Conservation (phyloP, 2,888 invertebrate species). For the Stenoptilia bipunctidactyla region DNA sequence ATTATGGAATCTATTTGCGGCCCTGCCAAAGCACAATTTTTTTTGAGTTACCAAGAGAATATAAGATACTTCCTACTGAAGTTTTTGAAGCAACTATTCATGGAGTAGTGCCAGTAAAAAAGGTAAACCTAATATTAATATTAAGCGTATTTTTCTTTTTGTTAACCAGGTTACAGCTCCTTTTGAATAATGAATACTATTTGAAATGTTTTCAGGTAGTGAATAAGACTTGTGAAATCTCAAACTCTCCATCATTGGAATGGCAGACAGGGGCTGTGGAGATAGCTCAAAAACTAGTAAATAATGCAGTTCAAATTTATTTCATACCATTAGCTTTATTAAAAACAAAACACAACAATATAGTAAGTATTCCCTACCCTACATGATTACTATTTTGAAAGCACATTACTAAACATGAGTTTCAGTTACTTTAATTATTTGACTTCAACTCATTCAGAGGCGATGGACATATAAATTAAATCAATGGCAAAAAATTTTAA, state of each 20-base stretch:
- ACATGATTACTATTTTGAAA: no score
- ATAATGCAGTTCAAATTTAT: conserved; percentile 19
- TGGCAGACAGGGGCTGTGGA: conserved; percentile 31
- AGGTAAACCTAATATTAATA: conserved; percentile 18
- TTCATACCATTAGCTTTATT: conserved; percentile 34
- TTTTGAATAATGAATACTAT: no score
- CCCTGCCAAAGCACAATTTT: conserved; percentile 27
- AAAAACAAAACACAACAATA: conserved; percentile 30
- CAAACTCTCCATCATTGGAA: conserved; percentile 17
- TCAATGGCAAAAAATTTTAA: no score
- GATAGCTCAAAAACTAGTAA: conserved; percentile 24
- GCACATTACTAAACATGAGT: no score
- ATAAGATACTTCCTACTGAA: conserved; percentile 32
- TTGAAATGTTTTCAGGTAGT: conserved; percentile 19
- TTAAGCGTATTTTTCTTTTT: not conserved
- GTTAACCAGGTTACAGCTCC: not conserved
- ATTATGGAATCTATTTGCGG: conserved; percentile 30
- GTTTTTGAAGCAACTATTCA: conserved; percentile 44
- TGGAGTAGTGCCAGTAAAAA: conserved; percentile 36
- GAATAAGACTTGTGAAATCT: conserved; percentile 26
- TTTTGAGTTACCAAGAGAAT: conserved; percentile 25
- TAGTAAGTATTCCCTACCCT: no score
- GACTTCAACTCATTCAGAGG: no score
- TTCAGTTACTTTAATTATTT: no score
- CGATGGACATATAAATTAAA: no score